phyloP scores from a whole-genome alignment of 1,140 invertebrate species.

The Rhynchophorus ferrugineus region DNA sequence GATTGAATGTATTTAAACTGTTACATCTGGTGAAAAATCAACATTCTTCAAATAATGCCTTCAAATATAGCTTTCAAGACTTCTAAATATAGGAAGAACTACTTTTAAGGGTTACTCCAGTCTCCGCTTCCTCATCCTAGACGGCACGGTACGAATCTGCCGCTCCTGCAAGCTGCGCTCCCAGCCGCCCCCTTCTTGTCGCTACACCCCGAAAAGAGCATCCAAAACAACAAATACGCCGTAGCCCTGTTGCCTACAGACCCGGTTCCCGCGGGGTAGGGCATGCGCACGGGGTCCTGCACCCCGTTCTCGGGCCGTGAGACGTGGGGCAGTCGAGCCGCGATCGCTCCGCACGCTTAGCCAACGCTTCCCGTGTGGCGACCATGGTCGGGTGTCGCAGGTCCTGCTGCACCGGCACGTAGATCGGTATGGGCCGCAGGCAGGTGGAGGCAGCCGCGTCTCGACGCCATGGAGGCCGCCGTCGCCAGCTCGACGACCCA shows the following conservation, averaged over 20 bases:
- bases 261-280: neutral
- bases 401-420: neutral
- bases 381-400: neutral
- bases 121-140: no score
- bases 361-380: neutral
- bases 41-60: no score
- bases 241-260: neutral
- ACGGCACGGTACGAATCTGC: no score
- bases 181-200: neutral
- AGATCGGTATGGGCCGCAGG: no score
- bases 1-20: no score
- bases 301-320: neutral
- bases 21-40: no score
- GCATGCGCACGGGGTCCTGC: neutral
- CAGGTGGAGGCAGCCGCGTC: neutral
- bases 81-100: no score
- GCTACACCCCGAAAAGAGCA: neutral
- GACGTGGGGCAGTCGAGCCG: neutral
- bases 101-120: no score
- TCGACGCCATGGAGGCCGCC: neutral
- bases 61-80: no score
- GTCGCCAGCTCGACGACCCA: neutral
- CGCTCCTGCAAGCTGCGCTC: neutral
- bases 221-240: neutral
- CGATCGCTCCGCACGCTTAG: neutral